These are phyloP conservation scores for Geopemphigus sp. DNA, from an alignment of 1,140 invertebrate genomes.

Conservation along the genomic window DNA sequence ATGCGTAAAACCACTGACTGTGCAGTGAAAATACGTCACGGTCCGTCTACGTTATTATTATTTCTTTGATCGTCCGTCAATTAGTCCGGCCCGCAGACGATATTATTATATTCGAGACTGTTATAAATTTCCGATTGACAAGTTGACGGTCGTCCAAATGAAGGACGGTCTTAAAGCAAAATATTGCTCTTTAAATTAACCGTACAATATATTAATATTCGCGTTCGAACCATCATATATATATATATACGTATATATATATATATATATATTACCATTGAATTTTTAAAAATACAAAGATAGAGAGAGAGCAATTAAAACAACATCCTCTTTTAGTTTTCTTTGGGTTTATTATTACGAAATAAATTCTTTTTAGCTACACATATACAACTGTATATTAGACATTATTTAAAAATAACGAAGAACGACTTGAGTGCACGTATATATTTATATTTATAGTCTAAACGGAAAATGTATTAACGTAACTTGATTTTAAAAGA, in stretches of 20 bases:
- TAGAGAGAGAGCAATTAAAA: too few relatives aligned
- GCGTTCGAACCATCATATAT: neutral
- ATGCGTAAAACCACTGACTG: neutral
- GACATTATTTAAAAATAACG: too few relatives aligned
- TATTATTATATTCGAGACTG: neutral
- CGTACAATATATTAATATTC: neutral
- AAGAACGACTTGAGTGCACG: too few relatives aligned
- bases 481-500: too few relatives aligned
- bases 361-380: too few relatives aligned
- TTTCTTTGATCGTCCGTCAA: conserved; percentile 23
- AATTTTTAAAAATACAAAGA: neutral
- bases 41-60: too few relatives aligned
- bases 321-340: too few relatives aligned
- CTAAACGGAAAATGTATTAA: too few relatives aligned
- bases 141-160: conserved; percentile 21
- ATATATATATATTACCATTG: neutral
- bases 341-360: too few relatives aligned
- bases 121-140: conserved; percentile 36
- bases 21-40: neutral
- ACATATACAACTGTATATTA: too few relatives aligned
- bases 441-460: too few relatives aligned
- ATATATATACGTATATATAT: too few relatives aligned
- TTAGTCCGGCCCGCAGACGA: neutral
- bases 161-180: conserved; percentile 10
- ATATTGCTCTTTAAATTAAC: conserved; percentile 11